These are phyloP conservation scores for Saxidomus purpurata DNA, from an alignment of 1,140 invertebrate genomes.

Conservation along the genomic window DNA sequence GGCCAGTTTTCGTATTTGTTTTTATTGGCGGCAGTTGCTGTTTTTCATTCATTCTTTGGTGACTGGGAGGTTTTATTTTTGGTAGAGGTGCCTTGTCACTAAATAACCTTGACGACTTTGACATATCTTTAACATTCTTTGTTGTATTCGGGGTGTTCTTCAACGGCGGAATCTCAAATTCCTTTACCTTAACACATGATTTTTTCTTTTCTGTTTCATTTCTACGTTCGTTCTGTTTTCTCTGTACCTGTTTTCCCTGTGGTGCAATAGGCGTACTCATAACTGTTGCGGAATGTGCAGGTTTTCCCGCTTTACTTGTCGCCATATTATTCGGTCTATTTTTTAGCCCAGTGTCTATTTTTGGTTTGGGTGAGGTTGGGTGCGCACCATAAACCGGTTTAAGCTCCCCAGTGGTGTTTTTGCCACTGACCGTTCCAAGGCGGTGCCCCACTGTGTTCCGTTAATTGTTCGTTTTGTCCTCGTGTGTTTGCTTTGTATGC, in stretches of 20 bases:
- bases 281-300: not conserved
- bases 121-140: not conserved
- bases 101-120: not conserved
- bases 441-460: no score
- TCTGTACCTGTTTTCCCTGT: not conserved
- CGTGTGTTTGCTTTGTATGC: no score
- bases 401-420: no score
- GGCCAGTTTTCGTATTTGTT: no score
- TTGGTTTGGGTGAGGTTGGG: no score
- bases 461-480: no score
- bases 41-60: not conserved
- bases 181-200: not conserved
- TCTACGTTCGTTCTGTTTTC: not conserved
- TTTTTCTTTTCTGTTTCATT: not conserved
- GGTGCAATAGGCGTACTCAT: no score
- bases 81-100: not conserved
- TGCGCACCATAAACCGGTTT: no score
- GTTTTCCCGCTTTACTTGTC: not conserved
- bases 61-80: not conserved
- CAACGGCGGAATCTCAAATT: not conserved
- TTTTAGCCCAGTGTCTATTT: not conserved
- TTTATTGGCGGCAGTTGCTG: no score
- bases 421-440: no score
- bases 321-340: not conserved
- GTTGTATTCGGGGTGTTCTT: not conserved